A percentile compares a stretch with the other conserved stretches of the same genome.
Evolutionary conservation across 2,113 vertebrate species (phyloP).

Genomic region (Heloderma charlesbogerti): DNA sequence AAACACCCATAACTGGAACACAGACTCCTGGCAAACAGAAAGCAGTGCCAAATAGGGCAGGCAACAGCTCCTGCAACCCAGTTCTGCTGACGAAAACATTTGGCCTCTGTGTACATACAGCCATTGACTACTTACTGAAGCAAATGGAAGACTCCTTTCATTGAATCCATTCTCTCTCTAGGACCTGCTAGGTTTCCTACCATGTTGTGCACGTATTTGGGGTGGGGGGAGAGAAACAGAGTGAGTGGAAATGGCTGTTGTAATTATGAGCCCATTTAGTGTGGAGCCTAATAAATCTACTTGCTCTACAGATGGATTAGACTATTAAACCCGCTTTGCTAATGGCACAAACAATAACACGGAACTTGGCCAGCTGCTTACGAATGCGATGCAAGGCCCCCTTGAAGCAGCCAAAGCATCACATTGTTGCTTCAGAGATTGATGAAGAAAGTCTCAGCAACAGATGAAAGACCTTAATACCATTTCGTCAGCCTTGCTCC

Average conservation of each 20-base stretch:
- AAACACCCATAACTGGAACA: background rate
- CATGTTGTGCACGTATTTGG: background rate
- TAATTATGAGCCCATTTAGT: conserved; percentile 55
- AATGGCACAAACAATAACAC: conserved; percentile 51
- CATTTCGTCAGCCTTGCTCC: conserved; percentile 12
- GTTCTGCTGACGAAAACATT: background rate
- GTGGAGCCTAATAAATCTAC: conserved; percentile 50
- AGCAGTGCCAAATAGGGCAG: background rate
- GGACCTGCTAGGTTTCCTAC: background rate
- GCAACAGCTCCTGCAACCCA: background rate
- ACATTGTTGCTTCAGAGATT: conserved; percentile 26
- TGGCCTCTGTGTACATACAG: no score
- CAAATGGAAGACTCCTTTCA: background rate
- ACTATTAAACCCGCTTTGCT: conserved; percentile 56
- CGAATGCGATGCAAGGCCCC: conserved; percentile 31
- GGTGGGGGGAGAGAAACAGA: background rate
- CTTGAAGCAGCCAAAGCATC: conserved; percentile 9
- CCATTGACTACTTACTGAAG: background rate
- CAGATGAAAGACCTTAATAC: conserved; percentile 16
- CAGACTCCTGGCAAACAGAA: background rate
- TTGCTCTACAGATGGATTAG: conserved; percentile 54
- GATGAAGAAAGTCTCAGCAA: conserved; percentile 33
- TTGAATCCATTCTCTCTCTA: background rate
- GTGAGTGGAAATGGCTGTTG: conserved; percentile 30
- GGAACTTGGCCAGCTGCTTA: conserved; percentile 47